Evolutionary conservation across 2,113 vertebrate genomes (phyloP).

Genomic region (Pelecanus crispus): DNA sequence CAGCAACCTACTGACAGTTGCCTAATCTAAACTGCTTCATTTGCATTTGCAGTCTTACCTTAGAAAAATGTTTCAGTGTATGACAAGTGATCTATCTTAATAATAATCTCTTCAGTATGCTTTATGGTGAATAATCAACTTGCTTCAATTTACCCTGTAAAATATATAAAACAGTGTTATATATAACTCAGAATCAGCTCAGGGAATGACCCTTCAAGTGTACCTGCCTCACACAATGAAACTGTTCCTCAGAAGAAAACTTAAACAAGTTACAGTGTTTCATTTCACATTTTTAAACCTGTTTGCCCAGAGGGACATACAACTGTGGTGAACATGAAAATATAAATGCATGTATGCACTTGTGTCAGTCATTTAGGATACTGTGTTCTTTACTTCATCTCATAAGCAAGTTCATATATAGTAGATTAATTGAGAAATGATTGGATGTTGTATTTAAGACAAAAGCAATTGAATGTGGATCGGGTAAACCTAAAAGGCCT

Average conservation of each 20-base stretch:
- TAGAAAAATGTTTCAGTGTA: neutral
- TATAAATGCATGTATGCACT: neutral
- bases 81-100: neutral
- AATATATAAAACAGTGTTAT: neutral
- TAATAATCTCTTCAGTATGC: neutral
- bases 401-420: neutral
- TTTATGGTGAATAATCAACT: neutral
- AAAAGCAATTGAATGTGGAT: neutral
- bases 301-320: neutral
- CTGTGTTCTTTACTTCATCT: neutral
- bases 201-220: neutral
- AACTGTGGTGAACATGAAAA: neutral
- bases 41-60: neutral
- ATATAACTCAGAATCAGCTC: neutral
- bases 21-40: neutral
- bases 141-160: neutral
- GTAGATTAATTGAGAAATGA: neutral
- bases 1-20: neutral
- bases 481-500: neutral
- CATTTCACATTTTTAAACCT: neutral
- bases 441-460: neutral
- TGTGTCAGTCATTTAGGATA: neutral
- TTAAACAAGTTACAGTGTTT: neutral
- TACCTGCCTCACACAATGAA: neutral
- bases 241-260: neutral